These are phyloP conservation scores for Rhyacophila brunnea DNA, from an alignment of 1,140 invertebrate species.

Conservation along the genomic window DNA sequence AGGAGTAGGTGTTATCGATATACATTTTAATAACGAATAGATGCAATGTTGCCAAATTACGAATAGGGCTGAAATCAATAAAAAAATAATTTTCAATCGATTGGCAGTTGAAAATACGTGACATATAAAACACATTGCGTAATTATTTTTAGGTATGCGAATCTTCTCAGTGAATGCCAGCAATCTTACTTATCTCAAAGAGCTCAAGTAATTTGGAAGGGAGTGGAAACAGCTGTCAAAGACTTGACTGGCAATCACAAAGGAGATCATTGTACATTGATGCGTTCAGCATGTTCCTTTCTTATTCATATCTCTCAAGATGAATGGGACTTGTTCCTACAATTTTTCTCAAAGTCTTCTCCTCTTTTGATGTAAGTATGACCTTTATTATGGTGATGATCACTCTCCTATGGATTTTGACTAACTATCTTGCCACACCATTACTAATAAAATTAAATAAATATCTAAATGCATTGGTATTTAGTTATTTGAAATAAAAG, in stretches of 20 bases:
- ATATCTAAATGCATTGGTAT: too few species aligned
- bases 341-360: slow-evolving; percentile 78
- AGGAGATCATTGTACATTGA: slow-evolving; percentile 84
- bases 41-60: too few species aligned
- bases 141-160: slow-evolving; percentile 62
- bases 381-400: too few species aligned
- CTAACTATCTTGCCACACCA: too few species aligned
- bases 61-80: too few species aligned
- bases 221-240: slow-evolving; percentile 73
- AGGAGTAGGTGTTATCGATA: too few species aligned
- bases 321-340: slow-evolving; percentile 84
- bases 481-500: too few species aligned
- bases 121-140: too few species aligned
- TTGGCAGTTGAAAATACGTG: too few species aligned
- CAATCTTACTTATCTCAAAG: slow-evolving; percentile 81
- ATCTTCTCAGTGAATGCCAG: slow-evolving; percentile 78
- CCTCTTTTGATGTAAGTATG: slow-evolving; percentile 62
- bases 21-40: too few species aligned
- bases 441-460: not conserved
- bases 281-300: slow-evolving; percentile 84
- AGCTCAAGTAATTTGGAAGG: slow-evolving; percentile 69
- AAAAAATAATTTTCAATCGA: too few species aligned
- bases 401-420: too few species aligned
- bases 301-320: slow-evolving; percentile 90
- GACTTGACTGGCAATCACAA: slow-evolving; percentile 69